Conservation (phyloP, 2,113 vertebrate species). For the Peucedramus taeniatus region DNA sequence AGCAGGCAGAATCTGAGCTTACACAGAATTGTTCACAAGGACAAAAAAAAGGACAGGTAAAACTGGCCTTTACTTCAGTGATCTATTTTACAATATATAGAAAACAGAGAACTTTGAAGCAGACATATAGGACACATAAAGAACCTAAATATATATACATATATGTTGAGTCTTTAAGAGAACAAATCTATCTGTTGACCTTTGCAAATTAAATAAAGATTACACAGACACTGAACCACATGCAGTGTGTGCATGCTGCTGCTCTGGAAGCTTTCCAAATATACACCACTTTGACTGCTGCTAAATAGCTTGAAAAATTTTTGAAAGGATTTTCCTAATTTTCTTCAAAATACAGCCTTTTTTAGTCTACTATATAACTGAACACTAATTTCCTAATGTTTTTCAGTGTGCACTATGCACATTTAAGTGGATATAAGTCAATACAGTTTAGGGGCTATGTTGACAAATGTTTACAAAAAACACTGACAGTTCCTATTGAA, state of each 20-base stretch:
- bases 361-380: background rate
- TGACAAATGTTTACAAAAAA: background rate
- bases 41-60: background rate
- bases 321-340: background rate
- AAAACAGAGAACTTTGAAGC: background rate
- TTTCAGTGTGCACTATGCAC: background rate
- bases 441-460: background rate
- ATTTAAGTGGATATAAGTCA: background rate
- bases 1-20: background rate
- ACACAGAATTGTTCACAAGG: background rate
- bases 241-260: background rate
- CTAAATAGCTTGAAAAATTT: background rate
- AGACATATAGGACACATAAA: background rate
- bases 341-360: background rate
- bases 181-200: background rate
- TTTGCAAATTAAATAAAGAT: conserved; percentile 15
- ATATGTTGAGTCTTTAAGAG: background rate
- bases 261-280: conserved; percentile 1
- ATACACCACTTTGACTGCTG: background rate
- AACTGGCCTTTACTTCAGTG: background rate
- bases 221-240: background rate
- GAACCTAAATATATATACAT: background rate
- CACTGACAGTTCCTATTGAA: background rate
- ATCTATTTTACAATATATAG: background rate
- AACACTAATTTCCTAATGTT: background rate